These are phyloP conservation scores for Drosophila kohkoa DNA, from an alignment of 1,140 invertebrate species.

Conservation along the genomic window DNA sequence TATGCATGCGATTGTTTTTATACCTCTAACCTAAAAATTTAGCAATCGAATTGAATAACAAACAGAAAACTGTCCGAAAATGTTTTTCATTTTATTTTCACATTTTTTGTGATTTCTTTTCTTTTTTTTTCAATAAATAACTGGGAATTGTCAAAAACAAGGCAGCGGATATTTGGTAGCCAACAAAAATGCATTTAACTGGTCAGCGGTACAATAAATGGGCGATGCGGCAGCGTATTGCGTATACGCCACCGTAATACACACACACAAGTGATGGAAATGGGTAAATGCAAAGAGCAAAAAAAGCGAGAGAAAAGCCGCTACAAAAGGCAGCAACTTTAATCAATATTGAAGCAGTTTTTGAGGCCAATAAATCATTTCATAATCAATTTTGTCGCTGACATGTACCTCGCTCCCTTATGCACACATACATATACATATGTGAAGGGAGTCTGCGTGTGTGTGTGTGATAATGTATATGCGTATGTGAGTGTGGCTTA, in stretches of 20 bases:
- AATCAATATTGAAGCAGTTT: slow-evolving; percentile 83
- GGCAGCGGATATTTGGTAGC: slow-evolving; percentile 58
- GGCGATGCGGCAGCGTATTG: slow-evolving; percentile 33
- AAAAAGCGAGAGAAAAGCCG: slow-evolving; percentile 6
- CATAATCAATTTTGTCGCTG: slow-evolving; percentile 80
- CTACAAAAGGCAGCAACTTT: slow-evolving; percentile 64
- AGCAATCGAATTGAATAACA: slow-evolving; percentile 38
- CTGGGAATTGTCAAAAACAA: slow-evolving; percentile 51
- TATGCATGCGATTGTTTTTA: slow-evolving; percentile 1
- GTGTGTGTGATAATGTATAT: neutral
- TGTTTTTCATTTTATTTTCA: slow-evolving; percentile 11
- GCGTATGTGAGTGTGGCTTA: slow-evolving; percentile 8
- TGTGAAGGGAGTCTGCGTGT: neutral
- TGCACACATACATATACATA: neutral
- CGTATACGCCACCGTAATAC: slow-evolving; percentile 53
- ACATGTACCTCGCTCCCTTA: slow-evolving; percentile 50
- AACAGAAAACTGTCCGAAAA: slow-evolving; percentile 30
- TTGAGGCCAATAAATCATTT: slow-evolving; percentile 83
- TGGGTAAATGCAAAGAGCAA: slow-evolving; percentile 41
- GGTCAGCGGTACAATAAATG: slow-evolving; percentile 55
- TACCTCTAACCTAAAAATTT: slow-evolving; percentile 20
- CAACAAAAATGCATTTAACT: slow-evolving; percentile 69
- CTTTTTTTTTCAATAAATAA: slow-evolving; percentile 47
- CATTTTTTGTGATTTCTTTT: slow-evolving; percentile 23
- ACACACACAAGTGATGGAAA: slow-evolving; percentile 41